Percentiles rank a stretch among this genome's conserved stretches.
These are phyloP conservation scores for Ianthella basta DNA, from an alignment of 37 sponge, comb jelly and placozoan genomes.

Conservation along the genomic window DNA sequence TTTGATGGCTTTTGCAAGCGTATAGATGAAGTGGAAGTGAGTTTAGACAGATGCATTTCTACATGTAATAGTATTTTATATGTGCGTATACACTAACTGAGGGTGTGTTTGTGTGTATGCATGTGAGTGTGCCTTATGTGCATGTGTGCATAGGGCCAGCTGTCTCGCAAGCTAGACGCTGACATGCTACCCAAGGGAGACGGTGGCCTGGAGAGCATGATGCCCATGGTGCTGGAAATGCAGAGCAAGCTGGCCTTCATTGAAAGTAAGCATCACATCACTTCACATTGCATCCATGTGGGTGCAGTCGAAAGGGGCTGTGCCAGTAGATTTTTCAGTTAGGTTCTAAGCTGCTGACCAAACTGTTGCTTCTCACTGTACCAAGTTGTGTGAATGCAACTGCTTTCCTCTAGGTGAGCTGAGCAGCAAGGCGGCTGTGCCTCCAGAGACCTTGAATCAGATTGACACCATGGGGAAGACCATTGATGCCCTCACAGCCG, in stretches of 20 bases:
- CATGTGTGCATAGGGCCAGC: slow-evolving; percentile 16
- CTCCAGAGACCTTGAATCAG: slow-evolving; percentile 65
- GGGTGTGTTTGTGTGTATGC: background rate
- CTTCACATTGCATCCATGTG: background rate
- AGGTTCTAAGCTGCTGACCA: too few relatives aligned
- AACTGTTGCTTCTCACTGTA: too few relatives aligned
- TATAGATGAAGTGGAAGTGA: slow-evolving; percentile 48
- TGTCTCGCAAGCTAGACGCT: slow-evolving; percentile 56
- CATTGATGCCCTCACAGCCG: slow-evolving; percentile 55
- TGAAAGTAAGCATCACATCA: slow-evolving; percentile 49
- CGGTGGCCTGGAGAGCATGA: slow-evolving; percentile 42
- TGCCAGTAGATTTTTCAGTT: too few relatives aligned
- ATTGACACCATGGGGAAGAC: slow-evolving; percentile 66
- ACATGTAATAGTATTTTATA: background rate
- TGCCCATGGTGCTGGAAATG: slow-evolving; percentile 80
- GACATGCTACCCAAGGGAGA: slow-evolving; percentile 39
- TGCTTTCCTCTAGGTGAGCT: slow-evolving; percentile 42
- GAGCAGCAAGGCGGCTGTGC: slow-evolving; percentile 37
- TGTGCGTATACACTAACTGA: background rate
- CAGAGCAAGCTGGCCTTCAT: slow-evolving; percentile 68
- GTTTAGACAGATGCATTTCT: background rate
- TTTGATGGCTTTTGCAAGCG: slow-evolving; percentile 28
- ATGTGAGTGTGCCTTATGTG: too few relatives aligned
- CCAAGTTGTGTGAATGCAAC: too few relatives aligned
- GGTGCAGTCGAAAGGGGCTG: too few relatives aligned